Conservation (phyloP, 2,797 vertebrate species). For the Thaleichthys pacificus region DNA sequence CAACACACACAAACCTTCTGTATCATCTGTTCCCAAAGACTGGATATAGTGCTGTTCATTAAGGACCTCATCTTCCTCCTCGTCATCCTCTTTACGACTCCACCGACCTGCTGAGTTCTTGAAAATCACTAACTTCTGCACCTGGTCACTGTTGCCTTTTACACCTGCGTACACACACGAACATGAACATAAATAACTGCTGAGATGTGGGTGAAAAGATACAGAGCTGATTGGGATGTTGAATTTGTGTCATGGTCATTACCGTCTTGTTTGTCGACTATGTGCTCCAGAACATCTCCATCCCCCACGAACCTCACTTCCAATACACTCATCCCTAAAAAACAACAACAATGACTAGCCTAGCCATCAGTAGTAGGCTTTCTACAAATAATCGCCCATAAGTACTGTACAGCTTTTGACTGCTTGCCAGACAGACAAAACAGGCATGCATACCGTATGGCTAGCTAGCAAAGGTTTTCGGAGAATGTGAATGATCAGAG, state of each 20-base stretch:
- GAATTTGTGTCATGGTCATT: neutral
- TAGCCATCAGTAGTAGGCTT: neutral
- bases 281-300: slow-evolving; percentile 87
- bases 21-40: slow-evolving; percentile 72
- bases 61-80: slow-evolving; percentile 62
- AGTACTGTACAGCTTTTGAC: neutral
- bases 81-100: slow-evolving; percentile 20
- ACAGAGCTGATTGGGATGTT: neutral
- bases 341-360: neutral
- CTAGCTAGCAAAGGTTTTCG: neutral
- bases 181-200: neutral
- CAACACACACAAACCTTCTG: slow-evolving; percentile 68
- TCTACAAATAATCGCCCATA: neutral
- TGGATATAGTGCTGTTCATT: slow-evolving; percentile 85
- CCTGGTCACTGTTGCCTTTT: slow-evolving; percentile 68
- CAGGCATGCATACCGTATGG: neutral
- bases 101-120: slow-evolving; percentile 71
- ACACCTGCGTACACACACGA: slow-evolving; percentile 20
- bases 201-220: slow-evolving; percentile 3
- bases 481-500: too few species aligned
- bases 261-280: slow-evolving; percentile 86
- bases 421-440: neutral
- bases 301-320: slow-evolving; percentile 88
- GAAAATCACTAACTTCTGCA: slow-evolving; percentile 72
- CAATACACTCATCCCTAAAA: slow-evolving; percentile 72